phyloP scores from a whole-genome alignment of 2,113 vertebrate species.

The Chauna torquata region DNA sequence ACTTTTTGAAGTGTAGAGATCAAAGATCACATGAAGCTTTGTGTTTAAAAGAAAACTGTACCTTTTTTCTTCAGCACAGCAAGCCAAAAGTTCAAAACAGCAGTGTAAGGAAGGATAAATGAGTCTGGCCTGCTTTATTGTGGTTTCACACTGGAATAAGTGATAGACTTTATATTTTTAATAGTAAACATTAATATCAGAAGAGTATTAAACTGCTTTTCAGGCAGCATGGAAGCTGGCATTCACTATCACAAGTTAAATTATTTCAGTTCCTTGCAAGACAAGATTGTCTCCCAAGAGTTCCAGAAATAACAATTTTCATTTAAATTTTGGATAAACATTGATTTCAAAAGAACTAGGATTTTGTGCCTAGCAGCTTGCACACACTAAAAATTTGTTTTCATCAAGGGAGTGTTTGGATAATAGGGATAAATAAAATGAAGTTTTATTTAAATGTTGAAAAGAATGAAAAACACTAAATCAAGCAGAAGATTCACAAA shows the following conservation, averaged over 20 bases:
- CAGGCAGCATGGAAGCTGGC: background rate
- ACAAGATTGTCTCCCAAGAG: background rate
- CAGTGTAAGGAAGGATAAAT: background rate
- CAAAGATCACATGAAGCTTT: constrained; percentile 48
- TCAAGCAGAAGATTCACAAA: background rate
- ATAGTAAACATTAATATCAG: background rate
- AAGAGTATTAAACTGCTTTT: background rate
- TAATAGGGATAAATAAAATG: background rate
- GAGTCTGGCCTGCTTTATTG: constrained; percentile 5
- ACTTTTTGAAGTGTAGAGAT: constrained; percentile 51
- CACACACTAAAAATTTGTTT: background rate
- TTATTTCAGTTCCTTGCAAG: background rate
- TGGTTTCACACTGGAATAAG: background rate
- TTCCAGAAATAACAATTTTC: background rate
- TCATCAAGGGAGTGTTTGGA: background rate
- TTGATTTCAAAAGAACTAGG: background rate
- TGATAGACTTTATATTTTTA: background rate
- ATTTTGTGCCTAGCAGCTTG: background rate
- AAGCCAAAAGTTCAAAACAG: constrained; percentile 29
- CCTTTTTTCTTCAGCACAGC: background rate
- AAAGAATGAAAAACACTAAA: background rate
- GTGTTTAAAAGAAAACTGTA: constrained; percentile 13
- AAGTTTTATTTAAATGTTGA: background rate
- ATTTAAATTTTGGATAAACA: background rate
- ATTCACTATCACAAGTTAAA: background rate